Evolutionary conservation across 1,140 invertebrate genomes (phyloP).

Genomic region (Triops cancriformis): DNA sequence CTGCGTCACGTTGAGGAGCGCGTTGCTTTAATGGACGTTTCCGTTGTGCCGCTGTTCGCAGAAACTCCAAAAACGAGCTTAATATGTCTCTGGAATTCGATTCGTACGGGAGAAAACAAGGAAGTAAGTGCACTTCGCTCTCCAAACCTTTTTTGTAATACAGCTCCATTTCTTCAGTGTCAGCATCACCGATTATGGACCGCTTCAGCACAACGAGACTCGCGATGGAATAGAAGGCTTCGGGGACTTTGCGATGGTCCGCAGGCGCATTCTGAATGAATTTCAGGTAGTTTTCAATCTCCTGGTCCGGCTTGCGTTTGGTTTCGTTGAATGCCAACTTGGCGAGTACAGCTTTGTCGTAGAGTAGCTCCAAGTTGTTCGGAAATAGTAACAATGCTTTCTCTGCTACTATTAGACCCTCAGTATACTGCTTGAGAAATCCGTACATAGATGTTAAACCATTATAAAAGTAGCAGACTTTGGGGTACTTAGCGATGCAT

Average conservation of each 20-base stretch:
- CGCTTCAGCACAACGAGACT: not conserved
- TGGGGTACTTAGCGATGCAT: not conserved
- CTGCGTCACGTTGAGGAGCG: too few species aligned
- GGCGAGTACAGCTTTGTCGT: not conserved
- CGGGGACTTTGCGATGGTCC: slow-evolving; percentile 5
- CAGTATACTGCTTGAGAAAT: not conserved
- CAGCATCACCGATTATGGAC: not conserved
- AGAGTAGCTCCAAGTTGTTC: not conserved
- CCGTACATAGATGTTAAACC: not conserved
- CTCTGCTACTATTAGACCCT: not conserved
- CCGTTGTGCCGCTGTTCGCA: not conserved
- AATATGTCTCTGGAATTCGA: not conserved
- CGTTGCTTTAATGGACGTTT: too few species aligned
- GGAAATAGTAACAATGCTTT: not conserved
- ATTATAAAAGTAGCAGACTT: not conserved
- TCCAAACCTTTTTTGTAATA: not conserved
- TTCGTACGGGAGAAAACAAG: not conserved
- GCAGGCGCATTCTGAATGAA: not conserved
- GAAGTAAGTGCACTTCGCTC: not conserved
- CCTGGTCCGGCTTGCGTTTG: not conserved
- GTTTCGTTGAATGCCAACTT: not conserved
- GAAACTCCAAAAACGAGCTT: not conserved
- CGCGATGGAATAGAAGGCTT: not conserved
- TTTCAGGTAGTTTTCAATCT: not conserved
- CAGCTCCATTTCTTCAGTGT: not conserved